Percentiles rank a stretch among this genome's conserved stretches.
phyloP scores from a whole-genome alignment of 2,113 vertebrate genomes.

The Acanthochromis polyacanthus region DNA sequence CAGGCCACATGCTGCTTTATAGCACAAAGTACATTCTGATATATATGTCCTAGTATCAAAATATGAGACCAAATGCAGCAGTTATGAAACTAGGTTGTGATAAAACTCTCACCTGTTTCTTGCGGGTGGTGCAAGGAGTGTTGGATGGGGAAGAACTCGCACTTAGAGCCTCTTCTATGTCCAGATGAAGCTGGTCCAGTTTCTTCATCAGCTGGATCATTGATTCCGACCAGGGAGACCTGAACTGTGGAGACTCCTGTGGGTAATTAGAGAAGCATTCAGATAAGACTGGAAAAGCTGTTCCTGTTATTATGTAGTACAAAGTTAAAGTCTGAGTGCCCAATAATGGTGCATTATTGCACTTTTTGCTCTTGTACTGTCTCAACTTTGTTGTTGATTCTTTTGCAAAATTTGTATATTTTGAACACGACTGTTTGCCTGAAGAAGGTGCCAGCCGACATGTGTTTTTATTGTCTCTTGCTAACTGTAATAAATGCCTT shows the following conservation, averaged over 20 bases:
- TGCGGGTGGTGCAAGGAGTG: constrained; percentile 83
- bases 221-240: constrained; percentile 87
- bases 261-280: constrained; percentile 22
- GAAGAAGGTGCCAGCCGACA: no score
- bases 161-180: constrained; percentile 91
- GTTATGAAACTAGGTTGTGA: not conserved
- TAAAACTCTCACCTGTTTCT: constrained; percentile 79
- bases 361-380: not conserved
- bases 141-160: constrained; percentile 83
- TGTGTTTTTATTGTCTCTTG: no score
- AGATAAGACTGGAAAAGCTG: constrained; percentile 19
- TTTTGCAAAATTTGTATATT: not conserved
- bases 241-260: constrained; percentile 73
- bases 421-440: not conserved
- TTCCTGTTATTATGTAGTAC: not conserved
- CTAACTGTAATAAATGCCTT: no score
- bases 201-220: constrained; percentile 90
- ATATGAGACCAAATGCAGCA: not conserved
- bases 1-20: constrained; percentile 9
- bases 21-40: not conserved
- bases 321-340: not conserved
- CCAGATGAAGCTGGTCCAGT: constrained; percentile 88
- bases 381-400: not conserved
- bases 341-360: not conserved
- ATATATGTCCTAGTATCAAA: not conserved